Conservation (phyloP, 1,140 invertebrate species). For the Linepithema humile region DNA sequence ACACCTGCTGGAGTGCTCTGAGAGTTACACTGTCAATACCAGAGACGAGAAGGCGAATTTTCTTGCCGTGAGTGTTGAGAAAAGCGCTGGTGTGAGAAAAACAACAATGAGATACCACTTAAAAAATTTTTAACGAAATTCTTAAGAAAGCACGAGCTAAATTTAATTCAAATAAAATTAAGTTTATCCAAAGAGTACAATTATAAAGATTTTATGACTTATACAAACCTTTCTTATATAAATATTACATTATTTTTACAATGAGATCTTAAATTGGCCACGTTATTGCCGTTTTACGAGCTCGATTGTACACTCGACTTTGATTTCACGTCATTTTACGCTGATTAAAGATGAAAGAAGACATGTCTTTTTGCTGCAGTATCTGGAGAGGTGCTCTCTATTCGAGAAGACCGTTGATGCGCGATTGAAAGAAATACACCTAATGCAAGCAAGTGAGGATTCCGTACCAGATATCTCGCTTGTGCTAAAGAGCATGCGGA, state of each 20-base stretch:
- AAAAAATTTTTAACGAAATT: no score
- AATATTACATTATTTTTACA: no score
- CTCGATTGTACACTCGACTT: neutral
- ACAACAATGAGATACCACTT: neutral
- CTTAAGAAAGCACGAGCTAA: no score
- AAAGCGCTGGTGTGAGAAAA: neutral
- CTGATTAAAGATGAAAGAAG: neutral
- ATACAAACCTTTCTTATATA: no score
- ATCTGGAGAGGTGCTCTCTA: constrained; percentile 74
- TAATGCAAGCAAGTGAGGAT: constrained; percentile 38
- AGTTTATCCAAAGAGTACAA: neutral
- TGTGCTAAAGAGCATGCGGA: constrained; percentile 26
- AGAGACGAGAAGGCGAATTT: constrained; percentile 93
- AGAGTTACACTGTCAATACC: constrained; percentile 90
- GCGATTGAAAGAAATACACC: constrained; percentile 74
- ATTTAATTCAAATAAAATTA: no score
- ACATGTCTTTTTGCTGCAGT: constrained; percentile 57
- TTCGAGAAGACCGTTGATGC: constrained; percentile 75
- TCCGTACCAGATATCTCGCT: neutral
- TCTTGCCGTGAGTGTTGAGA: constrained; percentile 86
- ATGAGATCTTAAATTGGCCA: no score
- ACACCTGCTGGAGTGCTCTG: constrained; percentile 93
- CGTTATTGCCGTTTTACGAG: neutral
- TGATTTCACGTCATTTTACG: neutral
- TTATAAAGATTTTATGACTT: no score